These are phyloP conservation scores for Phalacrocorax pelagicus DNA, from an alignment of 2,113 vertebrate species.

Conservation along the genomic window DNA sequence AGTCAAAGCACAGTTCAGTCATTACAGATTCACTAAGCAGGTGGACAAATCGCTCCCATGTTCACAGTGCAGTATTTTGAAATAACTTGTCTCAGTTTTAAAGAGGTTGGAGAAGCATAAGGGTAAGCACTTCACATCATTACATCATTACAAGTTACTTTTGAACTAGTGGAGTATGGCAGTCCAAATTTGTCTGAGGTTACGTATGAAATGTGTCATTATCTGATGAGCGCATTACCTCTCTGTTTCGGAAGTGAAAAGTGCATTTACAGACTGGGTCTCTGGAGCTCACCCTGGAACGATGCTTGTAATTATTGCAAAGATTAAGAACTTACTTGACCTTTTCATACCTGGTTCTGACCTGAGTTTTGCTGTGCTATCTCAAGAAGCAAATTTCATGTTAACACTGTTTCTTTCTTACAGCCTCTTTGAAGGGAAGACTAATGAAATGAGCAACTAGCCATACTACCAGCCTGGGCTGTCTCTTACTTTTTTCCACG, in stretches of 20 bases:
- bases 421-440: neutral
- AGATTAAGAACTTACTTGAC: neutral
- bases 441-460: neutral
- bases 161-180: neutral
- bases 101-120: neutral
- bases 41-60: neutral
- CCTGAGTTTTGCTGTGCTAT: neutral
- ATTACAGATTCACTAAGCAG: neutral
- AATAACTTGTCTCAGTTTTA: neutral
- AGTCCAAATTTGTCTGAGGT: neutral
- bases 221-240: rapidly evolving
- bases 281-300: neutral
- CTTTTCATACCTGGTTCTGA: neutral
- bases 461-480: neutral
- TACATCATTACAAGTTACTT: neutral
- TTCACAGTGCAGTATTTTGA: neutral
- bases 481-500: neutral
- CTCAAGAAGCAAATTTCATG: neutral
- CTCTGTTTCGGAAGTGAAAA: neutral
- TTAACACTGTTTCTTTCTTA: neutral
- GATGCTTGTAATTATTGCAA: rapidly evolving
- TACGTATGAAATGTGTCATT: rapidly evolving
- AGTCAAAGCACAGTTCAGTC: neutral
- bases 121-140: neutral
- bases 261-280: neutral